Evolutionary conservation across 2,888 invertebrate genomes (phyloP).

Genomic region (Embidobia sp.): DNA sequence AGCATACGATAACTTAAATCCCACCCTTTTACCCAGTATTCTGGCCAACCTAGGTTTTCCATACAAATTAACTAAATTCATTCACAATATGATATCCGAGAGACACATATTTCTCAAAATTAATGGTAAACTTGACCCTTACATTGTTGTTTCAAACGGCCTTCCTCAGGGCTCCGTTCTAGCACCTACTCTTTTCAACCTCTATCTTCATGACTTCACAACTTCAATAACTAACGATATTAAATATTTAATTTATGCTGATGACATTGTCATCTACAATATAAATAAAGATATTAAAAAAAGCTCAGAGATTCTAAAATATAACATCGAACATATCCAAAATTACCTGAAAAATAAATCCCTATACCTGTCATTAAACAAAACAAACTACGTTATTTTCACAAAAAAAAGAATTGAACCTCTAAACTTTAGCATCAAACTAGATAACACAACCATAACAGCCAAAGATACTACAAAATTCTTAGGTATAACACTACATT

Average conservation of each 20-base stretch:
- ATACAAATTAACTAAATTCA: not conserved
- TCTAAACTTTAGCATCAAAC: not conserved
- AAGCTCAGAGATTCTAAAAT: too few species aligned
- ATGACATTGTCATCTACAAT: not conserved
- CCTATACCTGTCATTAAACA: not conserved
- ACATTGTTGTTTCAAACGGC: not conserved
- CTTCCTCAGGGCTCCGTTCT: not conserved
- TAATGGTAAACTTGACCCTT: not conserved
- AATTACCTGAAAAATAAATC: not conserved
- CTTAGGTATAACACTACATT: slow-evolving; percentile 1
- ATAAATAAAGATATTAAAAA: too few species aligned
- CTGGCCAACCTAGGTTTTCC: not conserved
- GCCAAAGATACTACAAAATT: slow-evolving; percentile 1
- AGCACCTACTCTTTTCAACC: not conserved
- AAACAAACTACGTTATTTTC: slow-evolving; percentile 9
- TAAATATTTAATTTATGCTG: not conserved
- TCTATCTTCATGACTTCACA: not conserved
- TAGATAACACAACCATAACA: not conserved
- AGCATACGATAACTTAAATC: not conserved
- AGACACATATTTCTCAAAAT: not conserved
- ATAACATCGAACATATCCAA: too few species aligned
- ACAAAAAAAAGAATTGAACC: not conserved
- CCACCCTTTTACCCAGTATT: not conserved
- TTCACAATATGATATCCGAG: not conserved
- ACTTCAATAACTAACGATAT: not conserved